Evolutionary conservation across 1,140 invertebrate species (phyloP).

Genomic region (Holotrichia oblita): DNA sequence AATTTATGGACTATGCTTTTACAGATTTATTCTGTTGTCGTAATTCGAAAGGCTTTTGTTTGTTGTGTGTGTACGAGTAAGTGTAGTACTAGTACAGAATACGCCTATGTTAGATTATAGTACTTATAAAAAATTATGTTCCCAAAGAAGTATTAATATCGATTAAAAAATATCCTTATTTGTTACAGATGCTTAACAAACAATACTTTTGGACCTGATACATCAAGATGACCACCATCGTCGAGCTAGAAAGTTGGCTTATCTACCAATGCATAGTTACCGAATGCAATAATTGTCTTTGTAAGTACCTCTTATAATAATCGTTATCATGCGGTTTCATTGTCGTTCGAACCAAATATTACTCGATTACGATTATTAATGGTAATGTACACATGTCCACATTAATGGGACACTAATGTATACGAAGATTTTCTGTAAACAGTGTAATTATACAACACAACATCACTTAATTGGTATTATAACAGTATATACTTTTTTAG

Average conservation of each 20-base stretch:
- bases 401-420: constrained; percentile 17
- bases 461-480: background rate
- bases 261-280: constrained; percentile 70
- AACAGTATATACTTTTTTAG: constrained; percentile 1
- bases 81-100: too few species aligned
- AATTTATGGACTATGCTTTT: background rate
- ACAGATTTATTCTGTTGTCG: background rate
- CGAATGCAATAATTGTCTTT: constrained; percentile 68
- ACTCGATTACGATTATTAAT: constrained; percentile 30
- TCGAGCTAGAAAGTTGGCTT: constrained; percentile 70
- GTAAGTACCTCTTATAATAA: constrained; percentile 61
- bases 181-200: constrained; percentile 38
- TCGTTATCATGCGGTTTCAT: background rate
- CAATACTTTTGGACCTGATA: background rate
- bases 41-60: background rate
- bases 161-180: too few species aligned
- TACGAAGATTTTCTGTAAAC: constrained; percentile 29
- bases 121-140: too few species aligned
- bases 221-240: constrained; percentile 66
- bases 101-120: too few species aligned
- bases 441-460: background rate
- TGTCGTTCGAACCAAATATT: background rate
- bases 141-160: too few species aligned
- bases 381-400: constrained; percentile 13
- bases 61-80: background rate